Conservation (phyloP, 1,140 invertebrate species). For the Meloidogyne chitwoodi region DNA sequence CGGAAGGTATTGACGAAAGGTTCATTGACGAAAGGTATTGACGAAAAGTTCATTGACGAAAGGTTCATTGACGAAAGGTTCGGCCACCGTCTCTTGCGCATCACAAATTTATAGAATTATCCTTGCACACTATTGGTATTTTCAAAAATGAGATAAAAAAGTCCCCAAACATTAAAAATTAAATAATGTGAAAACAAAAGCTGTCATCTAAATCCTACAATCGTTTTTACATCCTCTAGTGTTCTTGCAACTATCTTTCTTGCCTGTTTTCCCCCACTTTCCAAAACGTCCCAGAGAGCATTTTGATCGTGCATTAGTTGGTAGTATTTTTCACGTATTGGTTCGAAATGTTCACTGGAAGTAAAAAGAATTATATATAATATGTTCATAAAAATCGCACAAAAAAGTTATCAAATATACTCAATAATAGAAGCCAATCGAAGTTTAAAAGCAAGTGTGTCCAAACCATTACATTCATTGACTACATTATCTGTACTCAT, state of each 20-base stretch:
- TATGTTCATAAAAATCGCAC: no score
- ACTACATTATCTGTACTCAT: conserved; percentile 18
- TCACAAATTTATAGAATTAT: no score
- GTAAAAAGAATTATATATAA: background rate
- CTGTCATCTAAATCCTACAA: conserved; percentile 38
- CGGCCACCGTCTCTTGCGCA: no score
- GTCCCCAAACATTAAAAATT: background rate
- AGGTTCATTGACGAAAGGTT: no score
- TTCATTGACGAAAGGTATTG: no score
- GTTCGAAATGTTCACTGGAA: background rate
- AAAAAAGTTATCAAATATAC: background rate
- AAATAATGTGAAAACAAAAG: background rate
- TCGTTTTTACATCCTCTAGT: conserved; percentile 31
- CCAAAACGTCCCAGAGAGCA: background rate
- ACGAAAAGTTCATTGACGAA: no score
- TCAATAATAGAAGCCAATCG: background rate
- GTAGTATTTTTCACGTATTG: background rate
- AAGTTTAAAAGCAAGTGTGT: conserved; percentile 35
- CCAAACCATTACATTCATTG: conserved; percentile 16
- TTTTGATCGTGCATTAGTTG: background rate
- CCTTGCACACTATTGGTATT: no score
- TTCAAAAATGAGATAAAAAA: no score
- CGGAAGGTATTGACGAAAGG: no score
- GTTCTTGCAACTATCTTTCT: conserved; percentile 15
- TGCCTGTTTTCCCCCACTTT: background rate